These are phyloP conservation scores for Petrocephalus zakoni DNA, from an alignment of 2,113 vertebrate species.

Conservation along the genomic window DNA sequence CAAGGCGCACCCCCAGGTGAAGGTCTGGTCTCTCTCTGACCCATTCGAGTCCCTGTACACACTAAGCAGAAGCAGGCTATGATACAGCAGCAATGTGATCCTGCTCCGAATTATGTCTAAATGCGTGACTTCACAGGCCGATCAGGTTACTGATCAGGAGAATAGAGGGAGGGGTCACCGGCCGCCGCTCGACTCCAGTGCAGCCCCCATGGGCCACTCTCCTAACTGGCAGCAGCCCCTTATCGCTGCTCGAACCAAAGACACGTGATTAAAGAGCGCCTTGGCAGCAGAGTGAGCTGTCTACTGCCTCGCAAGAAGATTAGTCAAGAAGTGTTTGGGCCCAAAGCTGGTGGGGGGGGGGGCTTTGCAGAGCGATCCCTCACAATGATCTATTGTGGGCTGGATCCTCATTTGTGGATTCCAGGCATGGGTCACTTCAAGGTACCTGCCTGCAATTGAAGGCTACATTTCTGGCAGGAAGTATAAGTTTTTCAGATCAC, in stretches of 20 bases:
- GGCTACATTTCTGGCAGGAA: neutral
- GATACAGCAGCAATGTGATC: neutral
- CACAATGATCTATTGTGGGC: conserved; percentile 47
- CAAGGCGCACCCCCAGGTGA: neutral
- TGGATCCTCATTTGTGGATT: conserved; percentile 34
- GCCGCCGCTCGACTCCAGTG: neutral
- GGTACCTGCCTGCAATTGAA: conserved; percentile 19
- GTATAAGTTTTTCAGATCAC: neutral
- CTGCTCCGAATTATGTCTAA: neutral
- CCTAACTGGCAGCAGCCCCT: neutral
- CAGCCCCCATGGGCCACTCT: neutral
- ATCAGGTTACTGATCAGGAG: neutral
- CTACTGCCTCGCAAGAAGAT: conserved; percentile 50
- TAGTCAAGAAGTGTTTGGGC: conserved; percentile 43
- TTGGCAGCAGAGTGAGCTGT: conserved; percentile 36
- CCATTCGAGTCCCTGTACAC: neutral
- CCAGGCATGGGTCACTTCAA: conserved; percentile 34
- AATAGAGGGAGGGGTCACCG: neutral
- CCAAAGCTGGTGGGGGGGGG: conserved; percentile 41
- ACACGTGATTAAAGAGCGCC: conserved; percentile 33
- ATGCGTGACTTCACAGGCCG: neutral
- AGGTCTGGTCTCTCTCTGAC: neutral
- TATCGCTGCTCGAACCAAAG: conserved; percentile 29
- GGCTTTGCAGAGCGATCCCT: conserved; percentile 34
- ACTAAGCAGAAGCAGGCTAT: neutral